Conservation (phyloP, 1,140 invertebrate species). For the Caenorhabditis briggsae region DNA sequence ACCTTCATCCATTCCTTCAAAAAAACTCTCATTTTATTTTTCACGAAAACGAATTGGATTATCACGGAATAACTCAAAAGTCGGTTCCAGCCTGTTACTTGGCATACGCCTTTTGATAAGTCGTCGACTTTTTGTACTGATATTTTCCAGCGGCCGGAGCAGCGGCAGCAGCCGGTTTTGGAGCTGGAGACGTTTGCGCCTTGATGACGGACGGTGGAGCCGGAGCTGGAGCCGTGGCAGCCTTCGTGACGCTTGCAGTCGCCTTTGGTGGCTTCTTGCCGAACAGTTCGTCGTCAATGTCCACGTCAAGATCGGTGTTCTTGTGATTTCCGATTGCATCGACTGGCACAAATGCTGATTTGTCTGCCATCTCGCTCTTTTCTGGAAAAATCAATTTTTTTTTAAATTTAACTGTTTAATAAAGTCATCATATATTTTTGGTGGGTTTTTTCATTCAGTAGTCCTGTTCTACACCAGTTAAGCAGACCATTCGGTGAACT, state of each 20-base stretch:
- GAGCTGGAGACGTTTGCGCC: slow-evolving; percentile 1
- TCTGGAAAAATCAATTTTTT: background rate
- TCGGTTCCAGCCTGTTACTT: background rate
- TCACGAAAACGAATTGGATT: too few relatives aligned
- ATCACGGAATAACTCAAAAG: too few relatives aligned
- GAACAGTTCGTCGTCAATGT: slow-evolving; percentile 58
- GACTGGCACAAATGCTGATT: slow-evolving; percentile 59
- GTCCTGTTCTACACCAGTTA: too few relatives aligned
- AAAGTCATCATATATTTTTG: background rate
- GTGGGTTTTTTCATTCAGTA: too few relatives aligned
- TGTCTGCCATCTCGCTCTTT: slow-evolving; percentile 59
- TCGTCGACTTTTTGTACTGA: slow-evolving; percentile 57
- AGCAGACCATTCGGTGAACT: too few relatives aligned
- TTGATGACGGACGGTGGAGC: slow-evolving; percentile 16
- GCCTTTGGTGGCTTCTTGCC: slow-evolving; percentile 3
- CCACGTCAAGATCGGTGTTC: slow-evolving; percentile 53
- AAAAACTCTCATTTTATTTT: too few relatives aligned
- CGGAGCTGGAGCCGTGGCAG: slow-evolving; percentile 2
- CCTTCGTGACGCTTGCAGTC: background rate
- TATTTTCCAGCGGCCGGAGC: slow-evolving; percentile 27
- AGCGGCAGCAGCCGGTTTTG: slow-evolving; percentile 21
- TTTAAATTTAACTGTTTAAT: background rate
- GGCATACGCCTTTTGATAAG: slow-evolving; percentile 50
- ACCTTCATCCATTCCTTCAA: too few relatives aligned
- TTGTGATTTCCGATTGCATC: slow-evolving; percentile 56